Percentiles rank a stretch among this genome's conserved stretches.
Conservation (phyloP, 2,797 vertebrate species). For the Coregonus ussuriensis region DNA sequence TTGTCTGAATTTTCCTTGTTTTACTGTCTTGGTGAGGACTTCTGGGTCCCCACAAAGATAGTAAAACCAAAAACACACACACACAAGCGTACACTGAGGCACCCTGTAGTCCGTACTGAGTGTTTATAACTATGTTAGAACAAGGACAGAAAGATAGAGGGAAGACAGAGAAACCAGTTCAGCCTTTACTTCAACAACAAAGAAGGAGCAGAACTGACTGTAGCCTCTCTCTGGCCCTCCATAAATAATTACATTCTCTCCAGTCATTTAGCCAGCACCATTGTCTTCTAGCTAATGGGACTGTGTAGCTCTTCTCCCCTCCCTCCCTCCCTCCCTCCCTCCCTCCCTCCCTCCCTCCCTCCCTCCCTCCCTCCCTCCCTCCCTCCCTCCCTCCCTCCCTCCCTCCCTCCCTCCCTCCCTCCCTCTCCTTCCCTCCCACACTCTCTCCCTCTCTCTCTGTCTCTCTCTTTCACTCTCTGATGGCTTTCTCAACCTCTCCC, state of each 20-base stretch:
- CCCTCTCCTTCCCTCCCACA: constrained; percentile 39
- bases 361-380: constrained; percentile 44
- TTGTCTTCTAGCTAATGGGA: constrained; percentile 68
- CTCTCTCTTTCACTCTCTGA: constrained; percentile 55
- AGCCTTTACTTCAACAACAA: background rate
- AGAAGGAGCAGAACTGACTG: constrained; percentile 14
- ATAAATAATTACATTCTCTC: constrained; percentile 60
- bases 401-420: constrained; percentile 61
- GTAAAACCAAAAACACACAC: background rate
- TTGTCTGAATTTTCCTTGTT: no score
- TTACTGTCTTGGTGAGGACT: no score
- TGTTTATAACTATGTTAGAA: background rate
- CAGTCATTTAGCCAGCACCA: constrained; percentile 63
- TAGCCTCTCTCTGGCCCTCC: constrained; percentile 24
- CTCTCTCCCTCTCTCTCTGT: constrained; percentile 44
- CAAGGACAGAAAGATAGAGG: background rate
- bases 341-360: constrained; percentile 45
- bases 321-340: constrained; percentile 29
- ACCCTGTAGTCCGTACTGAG: background rate
- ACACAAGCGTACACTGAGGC: constrained; percentile 5
- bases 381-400: constrained; percentile 33
- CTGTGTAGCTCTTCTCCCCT: constrained; percentile 44
- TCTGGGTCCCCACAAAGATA: no score
- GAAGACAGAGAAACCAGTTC: background rate
- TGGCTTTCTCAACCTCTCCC: constrained; percentile 74